These are phyloP conservation scores for Cheilosia variabilis DNA, from an alignment of 2,888 invertebrate genomes.

Conservation along the genomic window DNA sequence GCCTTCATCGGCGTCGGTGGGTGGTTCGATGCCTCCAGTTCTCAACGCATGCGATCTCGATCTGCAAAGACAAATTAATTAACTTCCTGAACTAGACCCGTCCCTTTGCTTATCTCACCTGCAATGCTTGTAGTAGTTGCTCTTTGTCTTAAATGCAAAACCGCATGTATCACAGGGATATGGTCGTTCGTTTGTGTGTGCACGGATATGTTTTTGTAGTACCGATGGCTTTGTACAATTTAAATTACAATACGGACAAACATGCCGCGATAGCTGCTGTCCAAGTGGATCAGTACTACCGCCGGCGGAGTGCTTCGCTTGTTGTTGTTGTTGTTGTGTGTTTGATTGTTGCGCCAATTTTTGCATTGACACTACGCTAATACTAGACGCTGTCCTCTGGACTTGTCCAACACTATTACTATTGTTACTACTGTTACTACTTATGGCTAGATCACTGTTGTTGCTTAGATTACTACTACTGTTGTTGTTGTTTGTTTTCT, in stretches of 20 bases:
- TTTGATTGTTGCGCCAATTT: constrained; percentile 51
- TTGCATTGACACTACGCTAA: constrained; percentile 78
- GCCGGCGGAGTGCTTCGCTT: constrained; percentile 48
- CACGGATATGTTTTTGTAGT: constrained; percentile 95
- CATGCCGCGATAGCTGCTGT: constrained; percentile 85
- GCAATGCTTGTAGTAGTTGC: constrained; percentile 96
- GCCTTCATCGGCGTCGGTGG: constrained; percentile 86
- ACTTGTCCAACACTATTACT: constrained; percentile 72
- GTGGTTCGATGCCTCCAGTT: constrained; percentile 86
- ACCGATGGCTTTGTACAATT: constrained; percentile 97
- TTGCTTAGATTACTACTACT: constrained; percentile 72
- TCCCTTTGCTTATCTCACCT: constrained; percentile 80
- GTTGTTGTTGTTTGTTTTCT: constrained; percentile 76
- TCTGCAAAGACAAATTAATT: constrained; percentile 81
- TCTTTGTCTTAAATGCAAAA: constrained; percentile 96
- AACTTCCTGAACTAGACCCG: too few relatives aligned
- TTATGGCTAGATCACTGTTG: constrained; percentile 74
- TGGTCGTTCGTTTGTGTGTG: constrained; percentile 96
- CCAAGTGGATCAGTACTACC: constrained; percentile 48
- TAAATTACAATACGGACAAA: constrained; percentile 94
- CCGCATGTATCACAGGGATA: constrained; percentile 95
- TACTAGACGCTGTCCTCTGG: constrained; percentile 76
- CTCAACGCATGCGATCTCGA: constrained; percentile 89
- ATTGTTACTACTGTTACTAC: constrained; percentile 76
- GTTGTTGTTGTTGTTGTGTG: constrained; percentile 70